Evolutionary conservation across 2,888 invertebrate genomes (phyloP).

Genomic region (Cylindroiulus punctatus): DNA sequence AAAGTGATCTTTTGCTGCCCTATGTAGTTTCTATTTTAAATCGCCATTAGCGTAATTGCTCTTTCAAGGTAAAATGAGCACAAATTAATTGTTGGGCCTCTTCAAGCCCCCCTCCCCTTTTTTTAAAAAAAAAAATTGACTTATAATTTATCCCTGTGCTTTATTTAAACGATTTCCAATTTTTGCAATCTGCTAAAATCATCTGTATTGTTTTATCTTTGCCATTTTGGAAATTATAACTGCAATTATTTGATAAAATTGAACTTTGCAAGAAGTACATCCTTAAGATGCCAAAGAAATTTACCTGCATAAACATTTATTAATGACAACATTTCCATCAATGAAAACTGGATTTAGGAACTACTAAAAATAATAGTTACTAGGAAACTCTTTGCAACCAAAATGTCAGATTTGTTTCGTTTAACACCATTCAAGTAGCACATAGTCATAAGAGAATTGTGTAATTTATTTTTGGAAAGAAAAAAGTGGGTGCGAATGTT

Average conservation of each 20-base stretch:
- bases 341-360: background rate
- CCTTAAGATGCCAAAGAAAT: background rate
- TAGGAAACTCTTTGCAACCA: background rate
- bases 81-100: background rate
- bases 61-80: background rate
- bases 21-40: constrained; percentile 12
- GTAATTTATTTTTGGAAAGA: constrained; percentile 14
- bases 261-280: background rate
- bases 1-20: background rate
- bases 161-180: background rate
- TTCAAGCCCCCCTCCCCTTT: background rate
- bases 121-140: background rate
- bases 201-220: background rate
- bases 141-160: background rate
- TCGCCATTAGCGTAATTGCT: background rate
- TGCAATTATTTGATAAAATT: background rate
- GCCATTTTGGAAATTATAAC: background rate
- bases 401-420: background rate
- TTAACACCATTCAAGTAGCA: background rate
- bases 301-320: background rate
- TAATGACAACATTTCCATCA: background rate
- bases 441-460: background rate
- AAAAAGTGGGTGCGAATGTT: background rate
- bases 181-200: background rate
- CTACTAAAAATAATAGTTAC: background rate